Conservation (phyloP, 2,888 invertebrate species). For the Trilocha varians region DNA sequence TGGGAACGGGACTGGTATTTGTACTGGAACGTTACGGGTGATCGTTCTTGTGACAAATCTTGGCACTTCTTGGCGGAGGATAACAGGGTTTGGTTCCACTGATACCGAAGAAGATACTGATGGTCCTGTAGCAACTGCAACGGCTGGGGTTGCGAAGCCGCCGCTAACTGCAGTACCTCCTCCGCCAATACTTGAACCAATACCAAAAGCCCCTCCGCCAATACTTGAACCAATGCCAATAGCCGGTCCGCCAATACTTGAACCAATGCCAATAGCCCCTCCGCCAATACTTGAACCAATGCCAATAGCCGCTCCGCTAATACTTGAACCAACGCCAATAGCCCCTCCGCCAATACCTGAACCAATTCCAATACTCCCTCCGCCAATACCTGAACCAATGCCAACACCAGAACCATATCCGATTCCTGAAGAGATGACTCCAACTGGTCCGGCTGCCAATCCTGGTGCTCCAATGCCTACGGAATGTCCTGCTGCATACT, state of each 20-base stretch:
- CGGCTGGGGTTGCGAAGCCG: slow-evolving; percentile 10
- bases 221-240: slow-evolving; percentile 7
- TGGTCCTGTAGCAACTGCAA: slow-evolving; percentile 18
- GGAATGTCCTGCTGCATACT: neutral
- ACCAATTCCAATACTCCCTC: slow-evolving; percentile 1
- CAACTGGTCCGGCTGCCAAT: neutral
- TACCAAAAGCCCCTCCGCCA: slow-evolving; percentile 12
- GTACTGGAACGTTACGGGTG: slow-evolving; percentile 56
- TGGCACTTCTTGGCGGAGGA: slow-evolving; percentile 59
- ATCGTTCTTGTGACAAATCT: slow-evolving; percentile 60
- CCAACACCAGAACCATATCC: slow-evolving; percentile 3
- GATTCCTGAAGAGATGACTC: neutral
- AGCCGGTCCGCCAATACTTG: slow-evolving; percentile 6
- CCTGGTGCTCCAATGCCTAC: neutral
- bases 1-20: slow-evolving; percentile 66
- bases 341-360: slow-evolving; percentile 2
- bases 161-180: slow-evolving; percentile 16
- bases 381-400: slow-evolving; percentile 2
- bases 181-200: slow-evolving; percentile 10
- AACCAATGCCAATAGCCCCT: slow-evolving; percentile 10
- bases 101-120: slow-evolving; percentile 41
- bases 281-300: slow-evolving; percentile 13
- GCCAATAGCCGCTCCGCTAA: neutral
- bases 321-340: slow-evolving; percentile 4
- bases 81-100: slow-evolving; percentile 57